Conservation (phyloP, 2,113 vertebrate genomes). For the Callaeas wilsoni region DNA sequence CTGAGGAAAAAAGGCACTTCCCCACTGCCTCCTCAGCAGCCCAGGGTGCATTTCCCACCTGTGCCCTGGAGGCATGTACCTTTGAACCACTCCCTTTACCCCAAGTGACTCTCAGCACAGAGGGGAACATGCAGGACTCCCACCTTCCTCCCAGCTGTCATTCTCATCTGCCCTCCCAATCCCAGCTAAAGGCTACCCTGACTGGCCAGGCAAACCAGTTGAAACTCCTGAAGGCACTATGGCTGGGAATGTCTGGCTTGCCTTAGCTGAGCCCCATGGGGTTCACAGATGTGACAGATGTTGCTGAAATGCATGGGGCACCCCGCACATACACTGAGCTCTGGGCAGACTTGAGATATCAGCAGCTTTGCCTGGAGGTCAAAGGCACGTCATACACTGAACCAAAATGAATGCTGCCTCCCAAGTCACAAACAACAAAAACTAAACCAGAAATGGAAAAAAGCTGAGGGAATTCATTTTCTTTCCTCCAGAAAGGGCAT, state of each 20-base stretch:
- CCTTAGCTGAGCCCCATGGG: background rate
- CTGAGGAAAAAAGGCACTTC: background rate
- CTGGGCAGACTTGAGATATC: background rate
- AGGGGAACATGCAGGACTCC: background rate
- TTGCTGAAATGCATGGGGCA: background rate
- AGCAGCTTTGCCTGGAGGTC: background rate
- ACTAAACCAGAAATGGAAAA: background rate
- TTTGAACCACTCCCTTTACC: background rate
- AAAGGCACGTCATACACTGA: background rate
- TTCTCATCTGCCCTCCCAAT: background rate
- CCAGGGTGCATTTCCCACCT: background rate
- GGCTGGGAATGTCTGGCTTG: background rate
- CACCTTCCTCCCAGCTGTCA: background rate
- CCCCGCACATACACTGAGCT: background rate
- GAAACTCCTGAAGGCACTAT: background rate
- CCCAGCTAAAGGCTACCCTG: background rate
- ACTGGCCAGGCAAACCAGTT: background rate
- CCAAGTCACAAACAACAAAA: background rate
- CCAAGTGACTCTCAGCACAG: background rate
- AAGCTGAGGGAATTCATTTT: background rate
- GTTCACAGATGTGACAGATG: background rate
- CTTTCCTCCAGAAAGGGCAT: background rate
- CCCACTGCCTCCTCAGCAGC: background rate
- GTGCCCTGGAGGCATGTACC: background rate
- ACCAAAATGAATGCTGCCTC: background rate